Evolutionary conservation across 2,888 invertebrate genomes (phyloP).

Genomic region (Sesamia inferens): DNA sequence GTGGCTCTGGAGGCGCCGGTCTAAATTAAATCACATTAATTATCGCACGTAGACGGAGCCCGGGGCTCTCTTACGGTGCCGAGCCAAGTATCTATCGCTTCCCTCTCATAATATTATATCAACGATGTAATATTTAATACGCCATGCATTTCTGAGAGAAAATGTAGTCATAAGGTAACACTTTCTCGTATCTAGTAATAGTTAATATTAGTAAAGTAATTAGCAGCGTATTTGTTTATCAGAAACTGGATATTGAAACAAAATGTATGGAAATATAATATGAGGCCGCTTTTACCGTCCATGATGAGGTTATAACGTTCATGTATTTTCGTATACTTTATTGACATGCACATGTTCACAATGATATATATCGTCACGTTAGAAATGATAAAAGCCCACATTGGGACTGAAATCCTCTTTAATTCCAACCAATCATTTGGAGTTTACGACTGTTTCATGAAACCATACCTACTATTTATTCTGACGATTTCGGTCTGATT

Average conservation of each 20-base stretch:
- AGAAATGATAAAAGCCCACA: background rate
- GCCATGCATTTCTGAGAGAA: slow-evolving; percentile 36
- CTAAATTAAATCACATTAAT: slow-evolving; percentile 85
- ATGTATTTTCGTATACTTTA: background rate
- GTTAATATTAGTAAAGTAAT: background rate
- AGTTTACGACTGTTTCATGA: background rate
- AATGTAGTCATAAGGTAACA: background rate
- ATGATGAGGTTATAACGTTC: background rate
- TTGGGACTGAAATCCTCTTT: background rate
- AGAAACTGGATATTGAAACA: background rate
- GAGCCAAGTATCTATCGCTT: slow-evolving; percentile 42
- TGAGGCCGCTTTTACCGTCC: background rate
- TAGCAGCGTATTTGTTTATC: background rate
- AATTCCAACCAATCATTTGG: background rate
- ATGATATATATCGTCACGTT: background rate
- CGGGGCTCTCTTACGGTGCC: slow-evolving; percentile 50
- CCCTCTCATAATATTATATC: slow-evolving; percentile 42
- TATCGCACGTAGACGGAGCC: slow-evolving; percentile 74
- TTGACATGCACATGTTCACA: background rate
- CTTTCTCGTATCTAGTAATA: background rate
- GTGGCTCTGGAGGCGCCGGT: slow-evolving; percentile 79
- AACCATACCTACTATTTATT: background rate
- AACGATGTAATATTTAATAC: slow-evolving; percentile 42
- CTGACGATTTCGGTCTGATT: background rate
- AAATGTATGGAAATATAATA: background rate